phyloP scores from a whole-genome alignment of 1,140 invertebrate genomes.

The Zaprionus inermis region DNA sequence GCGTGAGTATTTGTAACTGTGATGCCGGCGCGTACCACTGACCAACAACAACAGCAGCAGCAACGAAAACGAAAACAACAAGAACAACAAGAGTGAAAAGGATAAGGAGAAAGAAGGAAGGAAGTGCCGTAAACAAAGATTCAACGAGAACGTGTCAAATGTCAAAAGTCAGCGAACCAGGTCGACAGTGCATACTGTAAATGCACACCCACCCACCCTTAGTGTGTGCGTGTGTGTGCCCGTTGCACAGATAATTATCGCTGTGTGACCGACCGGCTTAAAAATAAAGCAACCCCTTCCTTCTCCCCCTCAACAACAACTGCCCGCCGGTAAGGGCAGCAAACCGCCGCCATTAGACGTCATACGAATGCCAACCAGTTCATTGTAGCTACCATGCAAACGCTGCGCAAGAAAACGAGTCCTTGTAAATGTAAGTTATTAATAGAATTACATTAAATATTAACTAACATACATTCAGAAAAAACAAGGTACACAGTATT shows the following conservation, averaged over 20 bases:
- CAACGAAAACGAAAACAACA: slow-evolving; percentile 33
- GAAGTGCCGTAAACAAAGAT: slow-evolving; percentile 30
- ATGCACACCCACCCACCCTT: slow-evolving; percentile 10
- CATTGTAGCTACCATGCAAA: slow-evolving; percentile 89
- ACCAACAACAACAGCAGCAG: slow-evolving; percentile 47
- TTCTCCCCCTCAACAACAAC: slow-evolving; percentile 16
- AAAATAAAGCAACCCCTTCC: slow-evolving; percentile 19
- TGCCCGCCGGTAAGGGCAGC: slow-evolving; percentile 28
- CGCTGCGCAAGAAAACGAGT: slow-evolving; percentile 93
- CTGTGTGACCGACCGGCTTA: slow-evolving; percentile 11
- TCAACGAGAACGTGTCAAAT: slow-evolving; percentile 30
- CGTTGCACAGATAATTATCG: slow-evolving; percentile 21
- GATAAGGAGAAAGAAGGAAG: slow-evolving; percentile 21
- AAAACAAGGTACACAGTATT: background rate
- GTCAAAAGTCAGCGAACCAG: slow-evolving; percentile 50
- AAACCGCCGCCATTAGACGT: slow-evolving; percentile 69
- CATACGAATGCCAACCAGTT: slow-evolving; percentile 76
- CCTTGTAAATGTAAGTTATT: slow-evolving; percentile 93
- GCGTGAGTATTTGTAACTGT: slow-evolving; percentile 47
- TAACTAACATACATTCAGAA: background rate
- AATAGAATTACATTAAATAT: background rate
- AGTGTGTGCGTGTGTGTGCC: background rate
- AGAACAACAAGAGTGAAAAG: slow-evolving; percentile 36
- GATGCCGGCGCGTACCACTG: slow-evolving; percentile 61
- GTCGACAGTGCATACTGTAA: slow-evolving; percentile 29